These are phyloP conservation scores for Acanthosepion lycidas DNA, from an alignment of 2,888 invertebrate species.

Conservation along the genomic window DNA sequence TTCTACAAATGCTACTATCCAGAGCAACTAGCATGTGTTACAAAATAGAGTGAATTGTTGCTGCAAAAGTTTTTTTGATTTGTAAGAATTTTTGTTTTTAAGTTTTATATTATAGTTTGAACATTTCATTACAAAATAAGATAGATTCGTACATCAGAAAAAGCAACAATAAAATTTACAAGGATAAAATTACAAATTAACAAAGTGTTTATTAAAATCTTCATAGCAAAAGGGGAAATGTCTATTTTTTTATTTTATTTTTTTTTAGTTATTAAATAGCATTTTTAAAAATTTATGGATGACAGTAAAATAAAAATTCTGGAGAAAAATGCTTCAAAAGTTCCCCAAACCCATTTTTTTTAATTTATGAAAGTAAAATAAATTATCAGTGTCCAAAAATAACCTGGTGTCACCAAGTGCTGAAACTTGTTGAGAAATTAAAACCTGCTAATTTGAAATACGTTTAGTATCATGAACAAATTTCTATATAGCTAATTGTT, in stretches of 20 bases:
- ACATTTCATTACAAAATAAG: neutral
- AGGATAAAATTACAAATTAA: neutral
- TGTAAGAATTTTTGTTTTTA: too few relatives aligned
- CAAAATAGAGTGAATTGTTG: too few relatives aligned
- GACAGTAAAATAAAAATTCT: neutral
- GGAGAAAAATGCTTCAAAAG: neutral
- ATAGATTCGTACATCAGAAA: neutral
- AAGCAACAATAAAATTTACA: neutral
- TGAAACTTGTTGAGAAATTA: too few relatives aligned
- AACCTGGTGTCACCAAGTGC: too few relatives aligned
- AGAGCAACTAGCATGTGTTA: too few relatives aligned
- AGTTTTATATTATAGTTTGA: neutral
- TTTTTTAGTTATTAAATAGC: neutral
- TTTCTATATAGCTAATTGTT: neutral
- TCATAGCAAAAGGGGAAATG: too few relatives aligned
- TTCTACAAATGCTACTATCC: too few relatives aligned
- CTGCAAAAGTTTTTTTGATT: too few relatives aligned
- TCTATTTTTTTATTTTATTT: too few relatives aligned
- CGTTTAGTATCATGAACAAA: neutral
- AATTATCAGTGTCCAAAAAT: neutral
- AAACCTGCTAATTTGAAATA: too few relatives aligned
- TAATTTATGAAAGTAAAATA: neutral
- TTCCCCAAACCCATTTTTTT: too few relatives aligned
- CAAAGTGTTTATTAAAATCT: neutral
- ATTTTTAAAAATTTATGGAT: neutral